These are phyloP conservation scores for Lycodopsis pacificus DNA, from an alignment of 2,797 vertebrate species.

Conservation along the genomic window DNA sequence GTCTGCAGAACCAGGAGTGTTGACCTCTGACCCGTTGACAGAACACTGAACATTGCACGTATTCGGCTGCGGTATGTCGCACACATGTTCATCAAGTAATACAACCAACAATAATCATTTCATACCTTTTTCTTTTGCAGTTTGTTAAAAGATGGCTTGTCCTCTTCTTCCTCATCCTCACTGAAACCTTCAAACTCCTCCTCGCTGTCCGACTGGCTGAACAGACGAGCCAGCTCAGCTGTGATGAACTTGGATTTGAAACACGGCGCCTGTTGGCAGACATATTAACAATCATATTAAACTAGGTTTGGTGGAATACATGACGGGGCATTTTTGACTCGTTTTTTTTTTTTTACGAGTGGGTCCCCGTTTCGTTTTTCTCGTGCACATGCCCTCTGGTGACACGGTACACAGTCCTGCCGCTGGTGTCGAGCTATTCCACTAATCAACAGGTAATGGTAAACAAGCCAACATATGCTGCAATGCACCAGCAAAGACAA, in stretches of 20 bases:
- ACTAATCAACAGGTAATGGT: background rate
- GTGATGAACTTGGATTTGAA: conserved; percentile 88
- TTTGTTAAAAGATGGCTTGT: conserved; percentile 33
- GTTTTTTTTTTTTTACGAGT: background rate
- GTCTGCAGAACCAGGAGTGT: background rate
- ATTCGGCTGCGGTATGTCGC: too few relatives aligned
- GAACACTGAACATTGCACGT: background rate
- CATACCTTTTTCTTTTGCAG: conserved; percentile 75
- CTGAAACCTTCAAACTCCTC: conserved; percentile 91
- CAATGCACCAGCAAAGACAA: background rate
- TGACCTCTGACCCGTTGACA: conserved; percentile 37
- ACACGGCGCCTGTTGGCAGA: conserved; percentile 73
- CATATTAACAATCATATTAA: background rate
- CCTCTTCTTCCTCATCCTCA: conserved; percentile 74
- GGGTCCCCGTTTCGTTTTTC: background rate
- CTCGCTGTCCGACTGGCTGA: conserved; percentile 92
- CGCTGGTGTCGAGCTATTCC: background rate
- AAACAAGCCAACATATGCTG: background rate
- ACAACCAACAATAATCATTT: background rate
- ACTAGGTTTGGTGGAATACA: background rate
- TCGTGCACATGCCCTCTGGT: background rate
- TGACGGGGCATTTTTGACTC: too few relatives aligned
- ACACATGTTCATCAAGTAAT: background rate
- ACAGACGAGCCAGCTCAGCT: conserved; percentile 87
- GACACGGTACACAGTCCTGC: background rate